Evolutionary conservation across 2,797 vertebrate genomes (phyloP), one percentile per base, ranked within the genome.

Genomic region (Cryptoblepharus egeriae): DNA sequence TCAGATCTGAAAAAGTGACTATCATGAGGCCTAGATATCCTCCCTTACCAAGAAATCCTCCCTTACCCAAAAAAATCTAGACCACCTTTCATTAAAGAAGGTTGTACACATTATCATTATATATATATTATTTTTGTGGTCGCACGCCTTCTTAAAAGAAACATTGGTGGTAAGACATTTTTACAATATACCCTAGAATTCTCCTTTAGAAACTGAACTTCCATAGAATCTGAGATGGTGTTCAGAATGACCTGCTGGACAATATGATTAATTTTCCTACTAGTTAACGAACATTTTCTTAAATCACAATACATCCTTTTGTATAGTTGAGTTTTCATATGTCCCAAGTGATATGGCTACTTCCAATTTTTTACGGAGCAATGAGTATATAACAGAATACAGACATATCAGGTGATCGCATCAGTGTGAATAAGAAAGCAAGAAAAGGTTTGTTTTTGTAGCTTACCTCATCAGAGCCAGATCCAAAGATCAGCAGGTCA

Each of bases 401-500:
- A 20, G 49, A n/a, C 55, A 80, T 12, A 85, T 65, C 3, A 77
- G n/a, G 75, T 77, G 42, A 87, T 3, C 37, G 30, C 8, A 1
- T 1, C 37, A 76, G 83, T 73, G 15, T 28, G 1, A 84, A 77
- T 87, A 83, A 1, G 69, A 35, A 61, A 63, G 18, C 78, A 89
- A 71, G 77, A 81, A 83, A 77, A 88, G 64, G 18, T 65, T 2
- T 55, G 73, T 55, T 87, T 70, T 78, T 82, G 87, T 85, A 67
- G 75, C 98, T 96, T 96, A 99, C 99, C 97, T 99, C 99, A 94
- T 99, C 98, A 80, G 99, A 99, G 92, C 99, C 99, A 82, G 99
- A 99, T 95, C 99, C 98, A 94, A 99, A 99, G 95, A 99, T 99
- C 85, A 99, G 97, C 91, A 99, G 97, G 96, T 99, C 99, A 92